Evolutionary conservation across 2,113 vertebrate genomes (phyloP), one percentile per base, ranked within the genome.

Genomic region (Amphiprion ocellaris): DNA sequence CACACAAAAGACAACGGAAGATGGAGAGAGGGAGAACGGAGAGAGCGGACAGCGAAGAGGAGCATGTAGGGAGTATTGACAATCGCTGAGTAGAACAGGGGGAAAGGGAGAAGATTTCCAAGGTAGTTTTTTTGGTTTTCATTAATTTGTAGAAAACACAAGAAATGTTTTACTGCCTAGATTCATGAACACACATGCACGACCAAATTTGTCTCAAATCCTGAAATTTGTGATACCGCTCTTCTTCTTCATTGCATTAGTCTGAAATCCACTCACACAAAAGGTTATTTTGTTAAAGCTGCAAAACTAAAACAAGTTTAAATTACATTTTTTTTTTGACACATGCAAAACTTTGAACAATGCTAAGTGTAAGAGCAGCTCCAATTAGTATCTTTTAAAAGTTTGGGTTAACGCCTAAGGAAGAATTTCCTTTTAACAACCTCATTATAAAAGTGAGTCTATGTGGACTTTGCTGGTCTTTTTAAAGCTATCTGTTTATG

Each of bases 1-100:
- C 90, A 93, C 89, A 88, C 83, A 90, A 92, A 90, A 88, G 85
- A 89, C 76, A 44, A 83, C 15, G 58, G 74, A 77, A 73, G 80
- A 74, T 44, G 59, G 30, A 70, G 56, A 71, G 74, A 58, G 64
- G 47, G 68, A 61, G 66, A 66, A 64, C 56, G 69, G 61, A 71
- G 30, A 11, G 24, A 73, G 65, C 33, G 83, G 59, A 65, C 47
- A 46, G 65, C 2, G 10, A 55, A 71, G 64, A 66, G 64, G 69
- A 74, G 39, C 23, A 44, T 59, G 73, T 52, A 53, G 67, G 30
- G 53, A 55, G 67, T 81, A 90, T 80, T 85, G 89, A 87, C 46
- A 50, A 83, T 73, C 47, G 11, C 61, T 4, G 16, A 62, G 61
- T 59, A 6, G 15, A 84, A 65, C 10, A 63, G 11, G 59, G 10